phyloP scores from a whole-genome alignment of 2,113 vertebrate species.

The Osmerus eperlanus region DNA sequence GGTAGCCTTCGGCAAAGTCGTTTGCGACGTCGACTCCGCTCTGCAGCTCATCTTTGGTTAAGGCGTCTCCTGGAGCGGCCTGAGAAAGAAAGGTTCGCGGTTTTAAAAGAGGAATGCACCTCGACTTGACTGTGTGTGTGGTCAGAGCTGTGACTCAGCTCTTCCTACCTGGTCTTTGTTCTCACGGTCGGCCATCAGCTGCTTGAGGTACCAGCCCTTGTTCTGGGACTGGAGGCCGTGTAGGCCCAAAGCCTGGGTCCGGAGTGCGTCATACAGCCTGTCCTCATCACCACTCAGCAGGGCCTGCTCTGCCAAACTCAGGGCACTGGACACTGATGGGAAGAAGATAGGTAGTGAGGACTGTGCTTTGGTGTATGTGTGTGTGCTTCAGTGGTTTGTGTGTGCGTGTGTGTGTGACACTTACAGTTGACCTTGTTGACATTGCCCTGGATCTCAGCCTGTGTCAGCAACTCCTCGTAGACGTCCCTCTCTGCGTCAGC shows the following conservation, averaged over 20 bases:
- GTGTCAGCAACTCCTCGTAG: constrained; percentile 95
- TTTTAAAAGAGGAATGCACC: too few species aligned
- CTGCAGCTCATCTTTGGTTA: constrained; percentile 92
- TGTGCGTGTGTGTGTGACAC: constrained; percentile 38
- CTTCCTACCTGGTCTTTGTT: constrained; percentile 81
- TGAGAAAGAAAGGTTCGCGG: constrained; percentile 30
- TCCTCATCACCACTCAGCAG: constrained; percentile 69
- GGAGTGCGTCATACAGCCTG: constrained; percentile 75
- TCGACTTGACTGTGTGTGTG: background rate
- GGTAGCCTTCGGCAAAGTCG: constrained; percentile 75
- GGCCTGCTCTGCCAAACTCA: constrained; percentile 77
- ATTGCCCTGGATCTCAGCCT: constrained; percentile 98
- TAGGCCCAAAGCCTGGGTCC: constrained; percentile 76
- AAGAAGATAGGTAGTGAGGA: background rate
- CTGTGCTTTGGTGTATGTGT: background rate
- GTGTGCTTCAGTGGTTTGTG: background rate
- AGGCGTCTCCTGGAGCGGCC: constrained; percentile 71
- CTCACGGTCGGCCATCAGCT: constrained; percentile 80
- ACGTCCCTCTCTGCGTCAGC: constrained; percentile 84
- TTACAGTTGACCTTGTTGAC: constrained; percentile 93
- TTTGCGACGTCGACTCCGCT: constrained; percentile 84
- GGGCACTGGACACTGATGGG: constrained; percentile 74
- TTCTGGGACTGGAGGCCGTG: constrained; percentile 80
- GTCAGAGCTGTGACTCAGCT: too few species aligned
- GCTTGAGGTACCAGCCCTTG: constrained; percentile 93